These are phyloP conservation scores for Galaxias olidus DNA, from an alignment of 2,797 vertebrate genomes.

Conservation along the genomic window DNA sequence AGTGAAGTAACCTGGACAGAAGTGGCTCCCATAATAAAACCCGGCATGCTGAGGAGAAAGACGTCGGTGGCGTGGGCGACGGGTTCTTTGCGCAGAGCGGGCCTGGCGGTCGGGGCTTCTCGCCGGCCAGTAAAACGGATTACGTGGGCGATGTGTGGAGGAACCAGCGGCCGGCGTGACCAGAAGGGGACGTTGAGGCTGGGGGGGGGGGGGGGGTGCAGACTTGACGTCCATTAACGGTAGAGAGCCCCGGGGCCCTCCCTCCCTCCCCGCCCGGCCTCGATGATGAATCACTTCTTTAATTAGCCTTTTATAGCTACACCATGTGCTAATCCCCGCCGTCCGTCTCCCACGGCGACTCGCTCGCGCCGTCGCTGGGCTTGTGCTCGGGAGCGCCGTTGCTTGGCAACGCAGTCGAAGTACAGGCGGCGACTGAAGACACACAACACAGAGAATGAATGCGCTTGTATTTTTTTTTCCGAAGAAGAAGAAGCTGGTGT, in stretches of 20 bases:
- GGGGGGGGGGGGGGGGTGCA: conserved; percentile 64
- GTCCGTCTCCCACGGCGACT: conserved; percentile 53
- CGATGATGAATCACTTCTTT: conserved; percentile 82
- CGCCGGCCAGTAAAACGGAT: conserved; percentile 69
- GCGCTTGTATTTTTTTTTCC: no score
- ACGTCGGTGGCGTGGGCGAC: not conserved
- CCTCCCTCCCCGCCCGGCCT: conserved; percentile 69
- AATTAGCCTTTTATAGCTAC: conserved; percentile 86
- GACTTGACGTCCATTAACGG: conserved; percentile 81
- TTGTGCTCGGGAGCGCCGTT: no score
- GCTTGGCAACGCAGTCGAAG: no score
- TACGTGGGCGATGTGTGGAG: conserved; percentile 76
- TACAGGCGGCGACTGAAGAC: no score
- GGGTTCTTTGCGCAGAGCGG: no score
- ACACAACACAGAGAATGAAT: no score
- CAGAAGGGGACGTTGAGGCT: conserved; percentile 38
- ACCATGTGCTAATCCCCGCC: conserved; percentile 66
- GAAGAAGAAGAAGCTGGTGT: no score
- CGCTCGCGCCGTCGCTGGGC: conserved; percentile 43
- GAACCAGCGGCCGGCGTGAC: conserved; percentile 1
- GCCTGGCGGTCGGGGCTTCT: no score
- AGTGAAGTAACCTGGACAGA: no score
- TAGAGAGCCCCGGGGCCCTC: conserved; percentile 73
- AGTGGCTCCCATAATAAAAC: no score
- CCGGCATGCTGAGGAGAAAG: conserved; percentile 66